These are phyloP conservation scores for Hippopotamus amphibius DNA, from an alignment of 2,113 vertebrate species.

Conservation along the genomic window DNA sequence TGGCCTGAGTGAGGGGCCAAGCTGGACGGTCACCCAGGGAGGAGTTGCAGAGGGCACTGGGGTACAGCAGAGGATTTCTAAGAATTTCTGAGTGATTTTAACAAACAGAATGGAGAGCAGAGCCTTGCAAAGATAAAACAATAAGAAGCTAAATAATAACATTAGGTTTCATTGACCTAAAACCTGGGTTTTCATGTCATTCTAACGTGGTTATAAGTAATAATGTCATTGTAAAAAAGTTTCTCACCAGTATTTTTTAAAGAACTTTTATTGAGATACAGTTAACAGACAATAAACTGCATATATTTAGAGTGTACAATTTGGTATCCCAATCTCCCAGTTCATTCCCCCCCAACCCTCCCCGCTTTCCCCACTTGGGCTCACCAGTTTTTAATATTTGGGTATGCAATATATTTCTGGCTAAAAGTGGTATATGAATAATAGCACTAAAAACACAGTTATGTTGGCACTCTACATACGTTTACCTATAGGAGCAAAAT, in stretches of 20 bases:
- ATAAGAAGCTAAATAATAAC: not conserved
- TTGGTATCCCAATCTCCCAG: too few species aligned
- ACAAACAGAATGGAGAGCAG: not conserved
- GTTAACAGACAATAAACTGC: too few species aligned
- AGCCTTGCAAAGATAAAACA: not conserved
- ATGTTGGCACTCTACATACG: not conserved
- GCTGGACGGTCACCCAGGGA: not conserved
- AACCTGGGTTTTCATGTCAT: not conserved
- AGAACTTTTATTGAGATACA: too few species aligned
- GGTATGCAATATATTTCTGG: not conserved
- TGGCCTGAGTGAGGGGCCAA: not conserved
- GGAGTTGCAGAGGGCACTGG: not conserved
- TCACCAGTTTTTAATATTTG: slow-evolving; percentile 12
- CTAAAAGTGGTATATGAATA: not conserved
- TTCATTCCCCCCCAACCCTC: too few species aligned
- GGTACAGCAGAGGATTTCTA: not conserved
- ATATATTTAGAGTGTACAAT: too few species aligned
- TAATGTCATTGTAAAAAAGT: not conserved
- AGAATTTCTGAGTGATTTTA: not conserved
- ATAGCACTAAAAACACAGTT: not conserved
- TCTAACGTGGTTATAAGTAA: not conserved
- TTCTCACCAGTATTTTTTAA: not conserved
- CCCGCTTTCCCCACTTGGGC: too few species aligned
- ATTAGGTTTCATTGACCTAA: not conserved
- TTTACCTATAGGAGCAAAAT: not conserved